Evolutionary conservation across 2,113 vertebrate species (phyloP), one percentile per base, ranked within the genome.

Genomic region (Paralichthys olivaceus): DNA sequence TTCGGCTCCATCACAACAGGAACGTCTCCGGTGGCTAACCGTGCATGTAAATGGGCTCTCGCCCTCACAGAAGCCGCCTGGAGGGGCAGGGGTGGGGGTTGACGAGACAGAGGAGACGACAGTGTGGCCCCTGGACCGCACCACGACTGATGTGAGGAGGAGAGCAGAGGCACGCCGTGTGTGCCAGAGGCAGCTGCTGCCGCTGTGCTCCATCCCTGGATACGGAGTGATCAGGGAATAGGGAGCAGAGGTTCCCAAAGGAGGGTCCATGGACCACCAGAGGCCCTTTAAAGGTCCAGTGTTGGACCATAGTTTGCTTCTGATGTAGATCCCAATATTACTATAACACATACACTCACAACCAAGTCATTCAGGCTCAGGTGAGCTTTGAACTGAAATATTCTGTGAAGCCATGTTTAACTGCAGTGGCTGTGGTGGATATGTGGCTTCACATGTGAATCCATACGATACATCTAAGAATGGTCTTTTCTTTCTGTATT

Each of bases 41-140:
- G 32, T 70, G 26, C 75, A 64, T 83, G 64, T 78, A 88, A 87
- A 85, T 11, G 72, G 78, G 32, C 55, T 80, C 62, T 80, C 63
- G 68, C 62, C 56, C 29, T 20, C 68, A 56, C 72, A 23, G 47
- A 78, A 43, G 51, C 58, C 17, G 72, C 69, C 64, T 57, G 51
- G 23, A 63, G 62, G 43, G 43, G 7, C 43, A 6, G 43, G 43
- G 43, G 43, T 0, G 49, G 49, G 45, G 17, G 45, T 0, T 0
- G 6, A 11, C 37, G 12, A 3, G 37, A 4, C 9, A 47, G 43
- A 47, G 43, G 43, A 47, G 15, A 47, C 43, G 49, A 53, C 32
- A 25, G 58, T 7, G 1, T 13, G 23, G 69, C 34, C 62, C 23
- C 51, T 6, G 12, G 45, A 15, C 19, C 20, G 19, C 49, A 9